These are phyloP conservation scores for Minunthozetes semirufus DNA, from an alignment of 2,888 invertebrate species.

Conservation along the genomic window DNA sequence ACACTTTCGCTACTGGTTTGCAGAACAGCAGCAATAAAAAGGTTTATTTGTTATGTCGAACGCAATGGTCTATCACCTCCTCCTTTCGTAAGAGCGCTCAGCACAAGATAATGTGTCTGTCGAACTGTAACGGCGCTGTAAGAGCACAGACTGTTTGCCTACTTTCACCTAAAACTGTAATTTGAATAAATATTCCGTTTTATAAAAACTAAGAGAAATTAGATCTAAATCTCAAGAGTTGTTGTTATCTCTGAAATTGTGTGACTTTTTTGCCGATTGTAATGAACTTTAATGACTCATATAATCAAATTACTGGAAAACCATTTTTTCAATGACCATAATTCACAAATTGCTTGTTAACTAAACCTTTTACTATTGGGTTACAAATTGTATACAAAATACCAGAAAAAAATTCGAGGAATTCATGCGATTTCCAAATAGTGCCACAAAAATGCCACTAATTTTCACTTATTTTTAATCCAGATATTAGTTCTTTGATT, in stretches of 20 bases:
- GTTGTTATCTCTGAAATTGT: slow-evolving; percentile 8
- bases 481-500: no score
- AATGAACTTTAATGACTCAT: slow-evolving; percentile 20
- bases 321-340: slow-evolving; percentile 17
- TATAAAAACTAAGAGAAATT: background rate
- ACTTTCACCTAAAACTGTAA: slow-evolving; percentile 17
- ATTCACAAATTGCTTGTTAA: slow-evolving; percentile 2
- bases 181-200: background rate
- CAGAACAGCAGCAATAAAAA: background rate
- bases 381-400: background rate
- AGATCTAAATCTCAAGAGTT: background rate
- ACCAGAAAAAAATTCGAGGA: background rate
- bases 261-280: slow-evolving; percentile 17
- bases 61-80: background rate
- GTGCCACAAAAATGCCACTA: no score
- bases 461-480: no score
- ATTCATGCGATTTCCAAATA: background rate
- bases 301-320: slow-evolving; percentile 4
- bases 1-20: slow-evolving; percentile 13
- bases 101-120: no score
- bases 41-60: background rate
- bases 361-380: background rate
- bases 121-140: no score
- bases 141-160: background rate
- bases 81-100: background rate